phyloP scores from a whole-genome alignment of 1,140 invertebrate species.

The Periplaneta americana region DNA sequence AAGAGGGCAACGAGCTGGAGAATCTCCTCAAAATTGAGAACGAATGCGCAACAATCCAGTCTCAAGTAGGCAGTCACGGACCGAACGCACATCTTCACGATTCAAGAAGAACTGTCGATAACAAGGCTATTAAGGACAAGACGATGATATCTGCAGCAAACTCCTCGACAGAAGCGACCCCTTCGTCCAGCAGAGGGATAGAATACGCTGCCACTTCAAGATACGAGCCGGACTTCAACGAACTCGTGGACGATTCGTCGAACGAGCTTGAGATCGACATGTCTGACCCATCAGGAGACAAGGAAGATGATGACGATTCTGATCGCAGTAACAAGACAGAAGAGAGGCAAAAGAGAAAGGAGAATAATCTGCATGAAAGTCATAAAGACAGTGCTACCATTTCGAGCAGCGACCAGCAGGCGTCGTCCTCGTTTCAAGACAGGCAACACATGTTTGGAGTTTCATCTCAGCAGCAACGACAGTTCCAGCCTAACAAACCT shows the following conservation, averaged over 20 bases:
- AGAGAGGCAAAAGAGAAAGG: slow-evolving; percentile 3
- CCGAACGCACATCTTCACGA: background rate
- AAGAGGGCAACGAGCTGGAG: slow-evolving; percentile 39
- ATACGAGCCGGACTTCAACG: slow-evolving; percentile 70
- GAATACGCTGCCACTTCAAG: slow-evolving; percentile 28
- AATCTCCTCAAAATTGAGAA: slow-evolving; percentile 47
- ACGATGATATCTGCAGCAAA: slow-evolving; percentile 16
- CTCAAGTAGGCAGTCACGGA: slow-evolving; percentile 27
- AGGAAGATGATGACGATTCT: slow-evolving; percentile 42
- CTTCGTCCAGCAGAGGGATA: background rate
- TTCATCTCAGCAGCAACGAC: background rate
- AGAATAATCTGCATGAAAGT: background rate
- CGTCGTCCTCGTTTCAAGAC: background rate
- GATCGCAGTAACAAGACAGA: slow-evolving; percentile 24
- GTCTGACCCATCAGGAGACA: slow-evolving; percentile 51
- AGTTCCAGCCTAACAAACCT: background rate
- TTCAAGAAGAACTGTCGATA: slow-evolving; percentile 20
- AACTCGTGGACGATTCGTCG: slow-evolving; percentile 70
- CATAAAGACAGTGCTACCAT: background rate
- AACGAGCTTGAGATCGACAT: slow-evolving; percentile 75
- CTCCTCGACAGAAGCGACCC: background rate
- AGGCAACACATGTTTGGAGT: background rate
- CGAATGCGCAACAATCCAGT: slow-evolving; percentile 44
- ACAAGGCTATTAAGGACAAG: slow-evolving; percentile 24
- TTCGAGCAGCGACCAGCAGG: background rate